phyloP scores from a whole-genome alignment of 2,888 invertebrate genomes.

The Pachliopta kotzebuea region DNA sequence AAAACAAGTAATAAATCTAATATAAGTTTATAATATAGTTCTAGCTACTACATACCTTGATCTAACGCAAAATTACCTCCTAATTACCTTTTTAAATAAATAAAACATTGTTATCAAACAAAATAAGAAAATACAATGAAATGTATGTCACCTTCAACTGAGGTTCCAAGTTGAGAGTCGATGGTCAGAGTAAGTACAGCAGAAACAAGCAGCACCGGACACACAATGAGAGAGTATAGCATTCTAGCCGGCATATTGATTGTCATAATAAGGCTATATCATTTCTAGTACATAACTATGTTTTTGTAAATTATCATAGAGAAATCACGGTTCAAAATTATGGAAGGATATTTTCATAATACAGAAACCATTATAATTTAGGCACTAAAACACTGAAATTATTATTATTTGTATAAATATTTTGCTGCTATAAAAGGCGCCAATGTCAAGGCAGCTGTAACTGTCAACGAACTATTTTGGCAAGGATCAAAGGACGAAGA shows the following conservation, averaged over 20 bases:
- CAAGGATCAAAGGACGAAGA: slow-evolving; percentile 43
- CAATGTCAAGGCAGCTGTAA: slow-evolving; percentile 17
- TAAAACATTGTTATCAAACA: not conserved
- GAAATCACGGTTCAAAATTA: not conserved
- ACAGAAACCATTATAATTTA: slow-evolving; percentile 22
- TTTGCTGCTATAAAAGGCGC: slow-evolving; percentile 35
- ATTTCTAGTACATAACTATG: slow-evolving; percentile 17
- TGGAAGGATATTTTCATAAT: not conserved
- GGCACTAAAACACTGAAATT: slow-evolving; percentile 31
- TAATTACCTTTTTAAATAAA: no score
- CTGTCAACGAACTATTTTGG: slow-evolving; percentile 39
- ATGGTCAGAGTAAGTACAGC: slow-evolving; percentile 68
- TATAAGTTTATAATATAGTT: not conserved
- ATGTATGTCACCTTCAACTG: slow-evolving; percentile 63
- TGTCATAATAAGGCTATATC: slow-evolving; percentile 31
- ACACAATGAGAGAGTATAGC: slow-evolving; percentile 60
- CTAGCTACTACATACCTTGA: not conserved
- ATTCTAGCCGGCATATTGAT: slow-evolving; percentile 52
- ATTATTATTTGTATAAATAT: slow-evolving; percentile 30
- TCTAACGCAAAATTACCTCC: not conserved
- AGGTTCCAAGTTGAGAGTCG: slow-evolving; percentile 70
- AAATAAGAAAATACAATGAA: not conserved
- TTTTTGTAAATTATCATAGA: not conserved
- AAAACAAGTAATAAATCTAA: not conserved
- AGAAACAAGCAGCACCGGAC: slow-evolving; percentile 61